These are phyloP conservation scores for Ornithoptera priamus DNA, from an alignment of 2,888 invertebrate species.

Conservation along the genomic window DNA sequence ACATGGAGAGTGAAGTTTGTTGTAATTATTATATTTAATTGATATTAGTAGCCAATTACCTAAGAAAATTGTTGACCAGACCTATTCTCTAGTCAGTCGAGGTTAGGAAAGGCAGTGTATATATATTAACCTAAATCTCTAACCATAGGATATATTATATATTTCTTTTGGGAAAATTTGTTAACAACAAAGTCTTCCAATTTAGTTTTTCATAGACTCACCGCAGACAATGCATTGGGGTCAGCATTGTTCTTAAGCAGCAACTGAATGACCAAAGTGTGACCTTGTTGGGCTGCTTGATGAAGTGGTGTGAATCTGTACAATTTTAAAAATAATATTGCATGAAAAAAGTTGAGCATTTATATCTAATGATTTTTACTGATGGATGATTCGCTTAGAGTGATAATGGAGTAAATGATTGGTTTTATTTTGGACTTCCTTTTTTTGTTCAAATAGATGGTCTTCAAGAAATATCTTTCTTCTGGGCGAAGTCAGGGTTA, in stretches of 20 bases:
- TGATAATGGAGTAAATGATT: too few species aligned
- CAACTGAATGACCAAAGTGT: constrained; percentile 95
- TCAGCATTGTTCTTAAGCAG: constrained; percentile 95
- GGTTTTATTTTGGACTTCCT: too few species aligned
- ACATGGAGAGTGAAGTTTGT: too few species aligned
- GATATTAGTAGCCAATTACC: too few species aligned
- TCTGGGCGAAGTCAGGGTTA: too few species aligned
- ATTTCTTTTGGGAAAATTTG: background rate
- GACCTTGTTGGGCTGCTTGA: constrained; percentile 99
- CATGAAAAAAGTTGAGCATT: background rate
- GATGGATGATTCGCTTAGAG: too few species aligned
- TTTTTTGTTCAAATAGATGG: too few species aligned
- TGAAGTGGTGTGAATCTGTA: constrained; percentile 93
- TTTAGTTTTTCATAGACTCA: constrained; percentile 74
- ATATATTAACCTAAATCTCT: background rate
- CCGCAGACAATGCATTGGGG: constrained; percentile 96
- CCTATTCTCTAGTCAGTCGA: too few species aligned
- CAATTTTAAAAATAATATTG: background rate
- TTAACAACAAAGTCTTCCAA: background rate
- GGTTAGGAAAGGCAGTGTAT: too few species aligned
- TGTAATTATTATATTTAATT: too few species aligned
- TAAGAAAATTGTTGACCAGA: too few species aligned
- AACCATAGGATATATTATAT: background rate
- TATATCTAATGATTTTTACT: background rate
- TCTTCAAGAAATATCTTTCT: too few species aligned